Percentiles rank a stretch among this genome's conserved stretches.
Evolutionary conservation across 2,797 vertebrate species (phyloP).

Genomic region (Myiotriccus ornatus): DNA sequence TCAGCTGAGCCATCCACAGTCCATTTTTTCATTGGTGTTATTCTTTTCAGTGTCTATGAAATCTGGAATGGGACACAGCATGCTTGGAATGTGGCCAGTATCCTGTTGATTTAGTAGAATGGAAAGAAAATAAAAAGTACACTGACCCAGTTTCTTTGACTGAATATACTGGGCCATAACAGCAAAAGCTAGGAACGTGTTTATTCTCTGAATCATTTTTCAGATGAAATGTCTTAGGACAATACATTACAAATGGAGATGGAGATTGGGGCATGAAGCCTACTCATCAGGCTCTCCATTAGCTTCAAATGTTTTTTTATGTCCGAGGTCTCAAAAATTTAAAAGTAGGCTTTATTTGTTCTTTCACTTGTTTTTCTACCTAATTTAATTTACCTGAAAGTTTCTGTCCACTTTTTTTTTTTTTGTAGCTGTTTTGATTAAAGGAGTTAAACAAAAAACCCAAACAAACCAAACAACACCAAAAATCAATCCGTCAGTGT

Average conservation of each 20-base stretch:
- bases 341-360: background rate
- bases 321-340: background rate
- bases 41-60: slow-evolving; percentile 52
- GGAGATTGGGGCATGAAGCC: background rate
- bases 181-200: slow-evolving; percentile 24
- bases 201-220: slow-evolving; percentile 50
- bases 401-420: background rate
- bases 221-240: slow-evolving; percentile 34
- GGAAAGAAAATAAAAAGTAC: slow-evolving; percentile 67
- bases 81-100: slow-evolving; percentile 62
- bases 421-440: background rate
- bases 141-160: slow-evolving; percentile 71
- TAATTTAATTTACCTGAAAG: background rate
- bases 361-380: background rate
- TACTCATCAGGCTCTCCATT: background rate
- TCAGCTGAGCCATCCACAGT: slow-evolving; percentile 58
- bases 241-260: slow-evolving; percentile 21
- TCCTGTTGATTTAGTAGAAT: slow-evolving; percentile 67
- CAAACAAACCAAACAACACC: background rate
- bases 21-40: slow-evolving; percentile 37
- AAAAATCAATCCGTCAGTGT: background rate
- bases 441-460: background rate
- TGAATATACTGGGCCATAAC: slow-evolving; percentile 41
- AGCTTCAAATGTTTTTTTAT: background rate
- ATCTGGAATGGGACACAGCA: slow-evolving; percentile 62